These are phyloP conservation scores for Garra rufa DNA, from an alignment of 2,113 vertebrate species.

Conservation along the genomic window DNA sequence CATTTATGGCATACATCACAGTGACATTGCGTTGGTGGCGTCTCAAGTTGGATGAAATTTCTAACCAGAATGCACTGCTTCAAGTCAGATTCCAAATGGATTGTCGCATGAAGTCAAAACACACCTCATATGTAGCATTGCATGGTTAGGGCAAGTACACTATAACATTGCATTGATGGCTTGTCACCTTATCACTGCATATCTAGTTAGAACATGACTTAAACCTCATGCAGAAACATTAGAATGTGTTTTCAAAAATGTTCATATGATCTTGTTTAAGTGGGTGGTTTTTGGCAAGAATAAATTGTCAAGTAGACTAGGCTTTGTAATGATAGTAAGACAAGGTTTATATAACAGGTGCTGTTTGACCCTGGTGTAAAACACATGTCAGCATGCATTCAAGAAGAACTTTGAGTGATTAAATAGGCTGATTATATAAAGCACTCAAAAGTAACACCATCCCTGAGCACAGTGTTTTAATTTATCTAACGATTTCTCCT, in stretches of 20 bases:
- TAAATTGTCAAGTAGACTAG: not conserved
- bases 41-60: not conserved
- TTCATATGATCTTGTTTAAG: conserved; percentile 10
- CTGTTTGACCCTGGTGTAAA: conserved; percentile 11
- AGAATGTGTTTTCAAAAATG: not conserved
- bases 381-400: not conserved
- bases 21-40: too few species aligned
- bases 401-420: not conserved
- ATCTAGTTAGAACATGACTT: not conserved
- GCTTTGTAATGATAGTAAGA: not conserved
- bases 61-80: not conserved
- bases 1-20: too few species aligned
- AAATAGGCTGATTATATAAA: conserved; percentile 23
- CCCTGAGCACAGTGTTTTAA: not conserved
- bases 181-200: not conserved
- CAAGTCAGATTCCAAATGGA: not conserved
- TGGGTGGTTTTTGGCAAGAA: conserved; percentile 11
- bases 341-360: conserved; percentile 4
- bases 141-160: not conserved
- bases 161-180: not conserved
- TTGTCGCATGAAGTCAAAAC: not conserved
- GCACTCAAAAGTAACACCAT: not conserved
- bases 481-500: conserved; percentile 15
- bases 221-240: not conserved
- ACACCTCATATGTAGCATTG: not conserved